A percentile compares a stretch with the other conserved stretches of the same genome.
Evolutionary conservation across 2,113 vertebrate species (phyloP).

Genomic region (Cryptotis parvus): DNA sequence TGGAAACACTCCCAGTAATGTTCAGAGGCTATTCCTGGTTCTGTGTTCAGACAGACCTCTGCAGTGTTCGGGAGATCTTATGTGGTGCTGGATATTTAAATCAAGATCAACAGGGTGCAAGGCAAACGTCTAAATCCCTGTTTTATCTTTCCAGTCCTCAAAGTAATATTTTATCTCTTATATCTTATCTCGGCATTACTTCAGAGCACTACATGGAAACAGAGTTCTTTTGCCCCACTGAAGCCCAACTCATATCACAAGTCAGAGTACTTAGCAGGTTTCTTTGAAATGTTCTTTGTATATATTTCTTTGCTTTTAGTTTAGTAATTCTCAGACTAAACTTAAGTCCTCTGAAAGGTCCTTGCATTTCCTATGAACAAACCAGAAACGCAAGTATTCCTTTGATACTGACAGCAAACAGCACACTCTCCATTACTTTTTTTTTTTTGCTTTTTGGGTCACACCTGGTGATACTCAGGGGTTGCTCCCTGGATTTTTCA

Average conservation of each 20-base stretch:
- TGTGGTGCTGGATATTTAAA: too few species aligned
- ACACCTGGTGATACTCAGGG: too few species aligned
- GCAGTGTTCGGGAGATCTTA: too few species aligned
- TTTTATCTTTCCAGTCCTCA: too few species aligned
- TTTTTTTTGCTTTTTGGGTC: too few species aligned
- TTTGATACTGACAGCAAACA: constrained; percentile 2
- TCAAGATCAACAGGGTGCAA: too few species aligned
- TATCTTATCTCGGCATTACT: not conserved
- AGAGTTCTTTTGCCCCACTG: not conserved
- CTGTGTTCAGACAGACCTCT: too few species aligned
- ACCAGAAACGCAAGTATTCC: not conserved
- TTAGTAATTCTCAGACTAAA: not conserved
- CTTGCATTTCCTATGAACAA: not conserved
- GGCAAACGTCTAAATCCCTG: too few species aligned
- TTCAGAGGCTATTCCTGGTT: too few species aligned
- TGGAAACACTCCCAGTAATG: too few species aligned
- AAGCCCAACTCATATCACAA: not conserved
- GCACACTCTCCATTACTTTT: not conserved
- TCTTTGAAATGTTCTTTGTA: not conserved
- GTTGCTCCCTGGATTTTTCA: too few species aligned
- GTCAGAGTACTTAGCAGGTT: not conserved
- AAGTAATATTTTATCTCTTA: not conserved
- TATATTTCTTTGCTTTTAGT: not conserved
- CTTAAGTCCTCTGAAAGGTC: not conserved
- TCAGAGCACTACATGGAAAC: not conserved